Percentiles rank a stretch among this genome's conserved stretches.
phyloP scores from a whole-genome alignment of 2,888 invertebrate species.

The Neoaliturus tenellus region DNA sequence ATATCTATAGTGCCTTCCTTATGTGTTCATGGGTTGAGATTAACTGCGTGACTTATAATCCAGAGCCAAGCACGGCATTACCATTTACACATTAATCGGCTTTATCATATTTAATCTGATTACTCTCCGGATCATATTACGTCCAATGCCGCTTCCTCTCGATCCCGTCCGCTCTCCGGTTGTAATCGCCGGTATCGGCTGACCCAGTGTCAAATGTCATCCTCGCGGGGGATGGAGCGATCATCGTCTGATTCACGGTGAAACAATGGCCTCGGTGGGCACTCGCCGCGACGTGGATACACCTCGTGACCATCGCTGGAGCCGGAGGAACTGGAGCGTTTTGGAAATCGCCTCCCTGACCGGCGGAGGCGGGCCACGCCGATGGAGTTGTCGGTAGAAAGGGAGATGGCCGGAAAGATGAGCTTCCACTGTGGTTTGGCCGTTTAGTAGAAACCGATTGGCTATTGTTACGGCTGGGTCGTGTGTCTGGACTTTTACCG shows the following conservation, averaged over 20 bases:
- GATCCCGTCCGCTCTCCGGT: not conserved
- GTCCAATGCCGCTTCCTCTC: not conserved
- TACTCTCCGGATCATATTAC: not conserved
- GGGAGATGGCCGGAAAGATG: constrained; percentile 18
- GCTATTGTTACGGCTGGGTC: not conserved
- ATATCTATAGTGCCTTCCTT: too few species aligned
- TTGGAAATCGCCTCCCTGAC: constrained; percentile 5
- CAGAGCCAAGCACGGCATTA: too few species aligned
- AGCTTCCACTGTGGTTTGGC: not conserved
- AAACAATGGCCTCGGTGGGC: constrained; percentile 18
- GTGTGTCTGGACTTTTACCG: not conserved
- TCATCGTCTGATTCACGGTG: constrained; percentile 17
- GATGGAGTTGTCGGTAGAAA: constrained; percentile 17
- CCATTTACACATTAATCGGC: not conserved
- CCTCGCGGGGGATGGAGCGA: not conserved
- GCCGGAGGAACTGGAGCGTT: constrained; percentile 28
- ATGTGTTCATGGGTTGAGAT: too few species aligned
- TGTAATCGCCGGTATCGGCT: not conserved
- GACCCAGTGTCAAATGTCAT: constrained; percentile 6
- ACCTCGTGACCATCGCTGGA: not conserved
- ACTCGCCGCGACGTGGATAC: not conserved
- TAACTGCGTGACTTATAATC: too few species aligned
- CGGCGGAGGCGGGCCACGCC: too few species aligned
- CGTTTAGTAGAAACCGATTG: constrained; percentile 1
- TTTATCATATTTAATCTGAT: too few species aligned